These are phyloP conservation scores for Aphidoletes aphidimyza DNA, from an alignment of 2,888 invertebrate genomes.

Conservation along the genomic window DNA sequence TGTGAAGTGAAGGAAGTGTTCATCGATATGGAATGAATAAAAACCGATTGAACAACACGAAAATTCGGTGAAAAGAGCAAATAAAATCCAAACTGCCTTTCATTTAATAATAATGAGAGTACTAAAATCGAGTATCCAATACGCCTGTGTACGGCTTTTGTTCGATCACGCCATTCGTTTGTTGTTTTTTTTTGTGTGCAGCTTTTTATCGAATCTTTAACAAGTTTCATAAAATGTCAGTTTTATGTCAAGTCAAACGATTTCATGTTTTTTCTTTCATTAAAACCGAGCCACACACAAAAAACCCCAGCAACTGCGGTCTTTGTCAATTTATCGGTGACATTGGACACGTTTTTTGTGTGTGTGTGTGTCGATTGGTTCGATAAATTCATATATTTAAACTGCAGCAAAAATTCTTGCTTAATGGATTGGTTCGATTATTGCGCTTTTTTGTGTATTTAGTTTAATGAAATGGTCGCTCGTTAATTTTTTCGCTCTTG, in stretches of 20 bases:
- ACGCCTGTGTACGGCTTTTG: neutral
- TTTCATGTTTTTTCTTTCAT: neutral
- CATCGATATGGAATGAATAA: neutral
- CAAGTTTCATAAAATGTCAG: conserved; percentile 44
- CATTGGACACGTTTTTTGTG: conserved; percentile 20
- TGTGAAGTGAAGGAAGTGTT: neutral
- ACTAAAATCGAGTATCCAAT: neutral
- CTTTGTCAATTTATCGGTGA: conserved; percentile 1
- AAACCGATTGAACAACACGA: conserved; percentile 16
- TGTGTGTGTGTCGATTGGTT: neutral
- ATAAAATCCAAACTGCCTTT: neutral
- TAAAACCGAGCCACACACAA: neutral
- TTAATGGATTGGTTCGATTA: conserved; percentile 22
- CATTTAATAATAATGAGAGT: conserved; percentile 16
- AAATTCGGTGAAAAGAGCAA: neutral
- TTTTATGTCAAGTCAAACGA: conserved; percentile 44
- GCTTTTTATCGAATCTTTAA: neutral
- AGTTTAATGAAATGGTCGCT: neutral
- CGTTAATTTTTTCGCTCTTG: neutral
- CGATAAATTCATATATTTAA: neutral
- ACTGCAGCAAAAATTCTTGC: neutral
- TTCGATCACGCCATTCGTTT: too few relatives aligned
- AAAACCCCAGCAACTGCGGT: conserved; percentile 10
- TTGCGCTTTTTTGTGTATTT: neutral
- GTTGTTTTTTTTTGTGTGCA: neutral